phyloP scores from a whole-genome alignment of 2,888 invertebrate genomes.

The Sesia apiformis region DNA sequence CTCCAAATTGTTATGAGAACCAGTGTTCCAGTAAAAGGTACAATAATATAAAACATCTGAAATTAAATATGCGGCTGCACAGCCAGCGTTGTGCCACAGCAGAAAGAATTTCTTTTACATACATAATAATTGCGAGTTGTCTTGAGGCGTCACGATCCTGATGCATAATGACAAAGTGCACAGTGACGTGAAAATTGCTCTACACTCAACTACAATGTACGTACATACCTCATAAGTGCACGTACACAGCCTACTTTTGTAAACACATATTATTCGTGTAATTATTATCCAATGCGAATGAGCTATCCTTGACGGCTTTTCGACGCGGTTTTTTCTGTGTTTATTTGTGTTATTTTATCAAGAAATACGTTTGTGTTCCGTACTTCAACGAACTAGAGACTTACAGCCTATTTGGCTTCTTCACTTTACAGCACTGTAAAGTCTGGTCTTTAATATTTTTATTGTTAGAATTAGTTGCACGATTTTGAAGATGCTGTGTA shows the following conservation, averaged over 20 bases:
- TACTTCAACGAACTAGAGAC: background rate
- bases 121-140: constrained; percentile 73
- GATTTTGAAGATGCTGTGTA: too few species aligned
- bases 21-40: background rate
- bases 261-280: constrained; percentile 15
- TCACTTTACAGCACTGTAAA: too few species aligned
- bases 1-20: too few species aligned
- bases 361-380: background rate
- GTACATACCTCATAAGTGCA: background rate
- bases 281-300: constrained; percentile 18
- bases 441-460: too few species aligned
- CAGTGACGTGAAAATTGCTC: constrained; percentile 71
- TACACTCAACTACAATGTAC: constrained; percentile 28
- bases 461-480: too few species aligned
- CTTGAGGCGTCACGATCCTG: constrained; percentile 73
- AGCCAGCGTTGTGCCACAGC: constrained; percentile 37
- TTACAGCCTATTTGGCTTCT: background rate
- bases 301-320: constrained; percentile 5
- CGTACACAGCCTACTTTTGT: constrained; percentile 8
- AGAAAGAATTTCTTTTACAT: constrained; percentile 72
- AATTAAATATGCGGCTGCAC: constrained; percentile 25
- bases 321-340: background rate
- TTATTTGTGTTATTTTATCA: background rate
- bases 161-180: constrained; percentile 72
- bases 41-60: background rate